Base-by-base conservation (phyloP, 2,113 vertebrate genomes). In the Riparia riparia region DNA sequence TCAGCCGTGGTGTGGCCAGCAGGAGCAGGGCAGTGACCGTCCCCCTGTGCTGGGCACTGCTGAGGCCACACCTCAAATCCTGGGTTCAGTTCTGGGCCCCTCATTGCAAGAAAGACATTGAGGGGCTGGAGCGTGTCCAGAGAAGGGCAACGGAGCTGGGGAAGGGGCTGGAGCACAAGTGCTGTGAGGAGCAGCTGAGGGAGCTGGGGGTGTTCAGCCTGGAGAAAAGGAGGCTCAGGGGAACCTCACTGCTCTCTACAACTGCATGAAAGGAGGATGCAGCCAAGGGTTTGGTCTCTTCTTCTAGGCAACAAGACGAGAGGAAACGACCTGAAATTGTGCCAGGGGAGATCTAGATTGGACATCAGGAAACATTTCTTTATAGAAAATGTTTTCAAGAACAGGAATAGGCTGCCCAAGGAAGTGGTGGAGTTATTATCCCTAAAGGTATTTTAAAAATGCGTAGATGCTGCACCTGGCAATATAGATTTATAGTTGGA, bases 171-270 rank as follows among this genome's bases (percentile, higher is more conserved):
- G 42, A 15, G 78, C 19, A 68, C 42, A 79, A 53, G 11, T 20
- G 1, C 45, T 14, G 41, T 25, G 60, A 51, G 29, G 53, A 45
- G 42, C 5, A 4, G 34, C 65, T 86, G 77, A 82, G 68, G 31
- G 61, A 80, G 10, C 19, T 71, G 51, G 39, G 39, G 50, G 0
- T 54, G 56, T 5, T 80, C 2, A 34, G 12, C 10, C 61, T 88
- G 39, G 28, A 88, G 63, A 74, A 28, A 17, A 83, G 49, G 29
- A 53, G n/a, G 16, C 39, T 88, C 14, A 34, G 20, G 17, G 26
- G 8, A 6, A 24, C 15, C 34, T 72, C 32, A 8, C 5, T 0
- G 0, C 17, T 45, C 29, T 74, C 19, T 32, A 0, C 1, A 39
- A 0, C 28, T 15, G 7, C 42, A 45, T 56, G 32, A 41, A 6